Base-by-base conservation (phyloP, 2,113 vertebrate genomes). In the Melanotaenia duboulayi region DNA sequence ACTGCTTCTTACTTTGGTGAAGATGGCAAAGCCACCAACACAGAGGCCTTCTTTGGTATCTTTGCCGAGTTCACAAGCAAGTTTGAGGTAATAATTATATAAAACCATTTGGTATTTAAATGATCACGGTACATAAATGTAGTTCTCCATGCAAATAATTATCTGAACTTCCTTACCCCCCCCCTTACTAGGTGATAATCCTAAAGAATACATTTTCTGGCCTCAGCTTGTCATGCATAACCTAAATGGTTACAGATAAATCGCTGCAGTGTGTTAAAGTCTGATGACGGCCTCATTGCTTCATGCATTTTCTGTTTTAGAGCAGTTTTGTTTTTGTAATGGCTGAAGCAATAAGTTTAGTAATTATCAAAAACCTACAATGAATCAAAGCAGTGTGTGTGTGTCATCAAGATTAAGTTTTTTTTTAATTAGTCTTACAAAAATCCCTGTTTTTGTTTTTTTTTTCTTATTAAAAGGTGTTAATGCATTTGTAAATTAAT, bases 21-120 rank as follows among this genome's bases (percentile, higher is more conserved):
- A 62, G 97, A 99, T 68, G 86, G 95, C 0, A 97, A 96, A 65
- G 78, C 92, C 83, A 95, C 96, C 19, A 97, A 95, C 48, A 97
- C 95, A 0, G 98, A 99, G 90, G 94, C 94, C 37, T 99, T 99
- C 92, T 99, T 99, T 19, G 96, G 96, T 68, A 99, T 99, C 75
- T 99, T 99, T 68, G 89, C 95, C 0, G 96, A 99, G 50, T 99
- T 99, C 85, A 96, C 96, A 69, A 92, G 87, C 91, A 99, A 98
- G 84, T 99, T 99, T 80, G 97, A 99, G 95, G 98, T 97, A 83
- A 95, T 94, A 1, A 40, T 32, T 55, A 52, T 12, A 70, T 68
- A 72, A 24, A 57, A 12, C 37, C 32, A 40, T 57, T 44, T 4
- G 40, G 48, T 17, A 52, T 40, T 68, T 1, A 24, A 76, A 51